Conservation (phyloP, 2,113 vertebrate species). For the Neodontobutis hainanensis region DNA sequence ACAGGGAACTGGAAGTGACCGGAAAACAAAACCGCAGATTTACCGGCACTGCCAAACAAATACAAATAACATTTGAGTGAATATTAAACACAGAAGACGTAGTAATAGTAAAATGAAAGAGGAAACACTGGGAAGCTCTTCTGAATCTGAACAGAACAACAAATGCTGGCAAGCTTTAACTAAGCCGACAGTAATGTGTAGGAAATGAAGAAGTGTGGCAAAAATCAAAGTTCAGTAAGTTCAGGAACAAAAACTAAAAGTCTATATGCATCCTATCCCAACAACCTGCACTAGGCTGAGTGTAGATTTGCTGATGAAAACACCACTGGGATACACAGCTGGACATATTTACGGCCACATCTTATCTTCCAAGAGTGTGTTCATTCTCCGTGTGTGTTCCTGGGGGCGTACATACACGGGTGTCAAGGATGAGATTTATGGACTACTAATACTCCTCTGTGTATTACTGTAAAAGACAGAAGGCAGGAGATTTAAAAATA, state of each 20-base stretch:
- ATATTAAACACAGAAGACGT: too few species aligned
- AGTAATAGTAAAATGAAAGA: too few species aligned
- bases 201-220: too few species aligned
- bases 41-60: too few species aligned
- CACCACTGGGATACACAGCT: slow-evolving; percentile 37
- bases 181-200: too few species aligned
- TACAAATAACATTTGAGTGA: too few species aligned
- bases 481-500: slow-evolving; percentile 25
- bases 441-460: slow-evolving; percentile 21
- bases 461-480: slow-evolving; percentile 8
- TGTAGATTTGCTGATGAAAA: slow-evolving; percentile 57
- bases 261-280: neutral
- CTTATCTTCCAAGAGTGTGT: slow-evolving; percentile 35
- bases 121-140: too few species aligned
- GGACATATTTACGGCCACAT: slow-evolving; percentile 43
- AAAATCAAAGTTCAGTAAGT: neutral
- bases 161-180: too few species aligned
- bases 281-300: neutral
- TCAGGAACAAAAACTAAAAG: neutral
- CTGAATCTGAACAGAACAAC: too few species aligned
- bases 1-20: too few species aligned
- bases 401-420: slow-evolving; percentile 12
- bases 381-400: slow-evolving; percentile 29
- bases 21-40: too few species aligned
- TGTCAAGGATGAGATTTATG: slow-evolving; percentile 34